Evolutionary conservation across 1,140 invertebrate species (phyloP).

Genomic region (Mya arenaria): DNA sequence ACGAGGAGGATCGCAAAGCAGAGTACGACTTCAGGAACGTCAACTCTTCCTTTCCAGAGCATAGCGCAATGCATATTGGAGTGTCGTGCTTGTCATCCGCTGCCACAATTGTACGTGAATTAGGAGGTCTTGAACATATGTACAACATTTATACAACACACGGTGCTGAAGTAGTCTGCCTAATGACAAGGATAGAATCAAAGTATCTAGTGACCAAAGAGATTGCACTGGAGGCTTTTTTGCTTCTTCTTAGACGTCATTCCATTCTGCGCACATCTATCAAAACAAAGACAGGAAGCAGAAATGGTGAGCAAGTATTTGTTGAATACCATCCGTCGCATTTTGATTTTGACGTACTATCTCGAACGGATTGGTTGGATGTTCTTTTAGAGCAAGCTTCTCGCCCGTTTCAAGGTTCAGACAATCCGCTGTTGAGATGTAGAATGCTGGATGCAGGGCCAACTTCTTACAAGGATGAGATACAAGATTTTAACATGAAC

Average conservation of each 20-base stretch:
- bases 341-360: constrained; percentile 18
- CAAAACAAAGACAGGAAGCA: neutral
- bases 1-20: no score
- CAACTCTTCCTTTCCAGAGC: neutral
- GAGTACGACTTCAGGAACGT: no score
- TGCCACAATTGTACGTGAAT: neutral
- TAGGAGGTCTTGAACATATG: constrained; percentile 40
- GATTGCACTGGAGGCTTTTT: neutral
- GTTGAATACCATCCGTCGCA: neutral
- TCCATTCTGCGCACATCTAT: constrained; percentile 26
- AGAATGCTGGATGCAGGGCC: constrained; percentile 17
- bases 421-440: constrained; percentile 1
- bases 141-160: constrained; percentile 18
- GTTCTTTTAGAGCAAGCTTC: constrained; percentile 17
- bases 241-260: neutral
- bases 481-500: neutral
- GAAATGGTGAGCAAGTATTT: neutral
- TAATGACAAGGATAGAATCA: constrained; percentile 21
- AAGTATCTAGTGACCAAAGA: neutral
- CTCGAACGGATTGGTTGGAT: constrained; percentile 18
- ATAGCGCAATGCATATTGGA: no score
- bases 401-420: neutral
- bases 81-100: neutral
- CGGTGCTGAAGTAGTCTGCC: constrained; percentile 26
- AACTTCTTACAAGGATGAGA: neutral